Base-by-base conservation (phyloP, 1,140 invertebrate genomes). In the Musca vetustissima region DNA sequence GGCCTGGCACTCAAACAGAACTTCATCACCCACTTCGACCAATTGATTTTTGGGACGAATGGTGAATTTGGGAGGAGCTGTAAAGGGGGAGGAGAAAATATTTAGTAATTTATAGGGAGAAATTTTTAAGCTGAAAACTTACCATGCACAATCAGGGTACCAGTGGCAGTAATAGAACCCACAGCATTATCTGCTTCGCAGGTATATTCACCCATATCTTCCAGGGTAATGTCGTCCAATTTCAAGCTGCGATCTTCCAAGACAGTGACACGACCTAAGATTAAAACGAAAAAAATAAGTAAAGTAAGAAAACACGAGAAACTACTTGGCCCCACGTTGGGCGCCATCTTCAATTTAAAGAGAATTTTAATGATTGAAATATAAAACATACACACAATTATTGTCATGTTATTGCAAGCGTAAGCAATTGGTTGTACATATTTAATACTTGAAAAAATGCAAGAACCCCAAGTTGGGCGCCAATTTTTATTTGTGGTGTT, bases 131-230 rank as follows among this genome's bases (percentile, higher is more conserved):
- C 4, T 36, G 73, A 77, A 69, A 74, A 85, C 87, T 87, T 84
- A 92, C 91, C 87, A 76, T 92, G 89, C 66, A 97, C 93, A 71
- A 89, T 92, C 4, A 98, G 85, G 65, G 89, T 88, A 61, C 93
- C 93, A 66, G 89, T 90, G 53, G 92, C 92, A 43, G 89, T 89
- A 19, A 95, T 91, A 71, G 88, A 89, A 47, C 96, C 96, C 49
- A 95, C 89, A 47, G 89, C 86, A 84, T 98, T 98, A 75, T 90
- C 90, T 25, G 94, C 91, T 80, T 96, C 94, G 83, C 95, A 98
- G 53, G 89, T 93, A 82, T 97, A 97, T 74, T 95, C 92, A 69
- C 95, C 96, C 82, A 94, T 92, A 81, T 98, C 96, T 70, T 86
- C 85, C 66, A 89, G 82, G 61, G 86, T 87, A 28, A 94, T 89